Conservation (phyloP, 2,797 vertebrate species). For the Etheostoma nigrum region DNA sequence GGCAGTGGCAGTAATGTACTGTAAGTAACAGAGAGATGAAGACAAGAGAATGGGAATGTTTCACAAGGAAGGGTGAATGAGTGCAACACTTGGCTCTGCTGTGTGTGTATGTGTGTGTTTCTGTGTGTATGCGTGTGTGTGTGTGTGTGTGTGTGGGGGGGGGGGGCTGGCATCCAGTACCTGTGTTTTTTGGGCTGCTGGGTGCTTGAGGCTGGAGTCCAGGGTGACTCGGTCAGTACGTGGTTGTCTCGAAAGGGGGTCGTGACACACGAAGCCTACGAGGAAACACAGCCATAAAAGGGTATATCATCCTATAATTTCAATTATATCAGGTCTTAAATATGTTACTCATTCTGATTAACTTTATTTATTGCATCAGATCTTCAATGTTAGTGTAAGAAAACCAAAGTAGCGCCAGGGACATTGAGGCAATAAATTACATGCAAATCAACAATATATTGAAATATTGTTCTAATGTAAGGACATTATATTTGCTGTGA, state of each 20-base stretch:
- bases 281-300: conserved; percentile 40
- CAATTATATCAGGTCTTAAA: conserved; percentile 49
- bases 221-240: conserved; percentile 79
- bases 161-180: conserved; percentile 73
- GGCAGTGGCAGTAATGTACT: conserved; percentile 68
- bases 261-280: conserved; percentile 94
- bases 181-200: conserved; percentile 85
- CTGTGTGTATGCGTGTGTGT: conserved; percentile 14
- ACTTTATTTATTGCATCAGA: conserved; percentile 49
- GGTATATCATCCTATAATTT: conserved; percentile 1
- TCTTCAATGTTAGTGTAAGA: conserved; percentile 41
- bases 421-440: conserved; percentile 24
- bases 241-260: conserved; percentile 86
- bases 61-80: conserved; percentile 69
- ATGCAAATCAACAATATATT: conserved; percentile 21
- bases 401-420: conserved; percentile 12
- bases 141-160: conserved; percentile 5
- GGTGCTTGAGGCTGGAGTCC: conserved; percentile 83
- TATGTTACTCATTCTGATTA: conserved; percentile 45
- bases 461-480: not conserved
- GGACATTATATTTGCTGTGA: conserved; percentile 7
- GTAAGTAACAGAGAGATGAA: conserved; percentile 58
- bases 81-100: conserved; percentile 56
- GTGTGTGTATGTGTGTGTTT: conserved; percentile 14
- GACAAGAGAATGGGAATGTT: conserved; percentile 62